A percentile compares a stretch with the other conserved stretches of the same genome.
phyloP scores from a whole-genome alignment of 2,797 vertebrate species.

The Caiman crocodilus region DNA sequence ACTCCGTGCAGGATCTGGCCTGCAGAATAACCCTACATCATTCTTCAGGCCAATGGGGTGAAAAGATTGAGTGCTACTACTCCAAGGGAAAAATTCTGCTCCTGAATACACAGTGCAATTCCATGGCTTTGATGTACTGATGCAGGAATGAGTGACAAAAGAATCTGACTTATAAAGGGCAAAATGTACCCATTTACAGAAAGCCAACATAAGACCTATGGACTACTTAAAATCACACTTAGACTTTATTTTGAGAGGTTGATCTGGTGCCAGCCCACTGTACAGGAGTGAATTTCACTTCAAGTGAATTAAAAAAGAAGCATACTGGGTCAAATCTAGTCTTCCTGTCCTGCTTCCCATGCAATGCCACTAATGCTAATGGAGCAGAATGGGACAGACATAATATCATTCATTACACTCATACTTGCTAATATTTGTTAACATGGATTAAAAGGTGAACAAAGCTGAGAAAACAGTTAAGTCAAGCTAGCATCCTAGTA shows the following conservation, averaged over 20 bases:
- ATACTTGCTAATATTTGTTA: neutral
- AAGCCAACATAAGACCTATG: neutral
- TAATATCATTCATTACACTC: neutral
- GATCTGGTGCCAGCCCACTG: accelerated
- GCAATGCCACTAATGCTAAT: neutral
- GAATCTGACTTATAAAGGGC: neutral
- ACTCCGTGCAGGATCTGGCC: too few species aligned
- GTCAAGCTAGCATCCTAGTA: conserved; percentile 34
- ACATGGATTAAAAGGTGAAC: neutral
- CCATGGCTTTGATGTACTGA: neutral
- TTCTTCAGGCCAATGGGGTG: too few species aligned
- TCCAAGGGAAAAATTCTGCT: neutral
- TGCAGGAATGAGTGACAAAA: neutral
- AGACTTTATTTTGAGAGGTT: neutral
- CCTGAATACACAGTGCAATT: neutral
- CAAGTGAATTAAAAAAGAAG: neutral
- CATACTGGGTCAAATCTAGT: neutral
- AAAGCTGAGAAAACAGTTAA: conserved; percentile 9
- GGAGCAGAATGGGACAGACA: neutral
- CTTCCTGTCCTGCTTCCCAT: accelerated
- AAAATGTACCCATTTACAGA: neutral
- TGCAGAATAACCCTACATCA: too few species aligned
- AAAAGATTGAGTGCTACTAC: neutral
- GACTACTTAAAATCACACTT: neutral
- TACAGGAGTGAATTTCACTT: neutral